A percentile compares a stretch with the other conserved stretches of the same genome.
phyloP scores from a whole-genome alignment of 2,888 invertebrate genomes.

The Seira musarum region DNA sequence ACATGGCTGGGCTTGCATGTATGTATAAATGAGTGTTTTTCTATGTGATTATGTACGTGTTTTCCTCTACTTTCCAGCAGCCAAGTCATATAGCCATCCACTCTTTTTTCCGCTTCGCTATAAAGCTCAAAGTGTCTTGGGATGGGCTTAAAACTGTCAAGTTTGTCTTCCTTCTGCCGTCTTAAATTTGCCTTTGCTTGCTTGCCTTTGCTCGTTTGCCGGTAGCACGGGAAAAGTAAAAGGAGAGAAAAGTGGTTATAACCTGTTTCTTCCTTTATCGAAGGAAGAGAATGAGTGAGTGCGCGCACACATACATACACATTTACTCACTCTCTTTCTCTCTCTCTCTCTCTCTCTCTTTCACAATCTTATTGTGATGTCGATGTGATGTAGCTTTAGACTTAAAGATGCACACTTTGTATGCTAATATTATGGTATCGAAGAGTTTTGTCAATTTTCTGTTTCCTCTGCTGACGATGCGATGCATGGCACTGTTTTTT shows the following conservation, averaged over 20 bases:
- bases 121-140: slow-evolving; percentile 44
- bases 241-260: neutral
- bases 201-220: neutral
- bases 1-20: neutral
- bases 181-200: slow-evolving; percentile 40
- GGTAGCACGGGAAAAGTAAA: neutral
- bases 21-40: slow-evolving; percentile 12
- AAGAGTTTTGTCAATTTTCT: slow-evolving; percentile 37
- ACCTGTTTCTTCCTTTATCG: slow-evolving; percentile 1
- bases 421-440: slow-evolving; percentile 34
- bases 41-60: slow-evolving; percentile 35
- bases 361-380: slow-evolving; percentile 15
- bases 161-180: slow-evolving; percentile 54
- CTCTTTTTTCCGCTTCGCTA: slow-evolving; percentile 19
- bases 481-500: neutral
- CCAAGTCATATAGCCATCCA: neutral
- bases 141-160: slow-evolving; percentile 59
- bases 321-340: too few species aligned
- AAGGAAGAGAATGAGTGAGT: neutral
- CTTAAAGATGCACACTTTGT: slow-evolving; percentile 25
- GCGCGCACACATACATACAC: too few species aligned
- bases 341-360: too few species aligned
- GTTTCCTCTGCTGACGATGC: slow-evolving; percentile 19
- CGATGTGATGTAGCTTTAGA: neutral
- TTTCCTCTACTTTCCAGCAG: slow-evolving; percentile 36